A percentile compares a stretch with the other conserved stretches of the same genome.
Evolutionary conservation across 2,888 invertebrate genomes (phyloP).

Genomic region (Pteria penguin): DNA sequence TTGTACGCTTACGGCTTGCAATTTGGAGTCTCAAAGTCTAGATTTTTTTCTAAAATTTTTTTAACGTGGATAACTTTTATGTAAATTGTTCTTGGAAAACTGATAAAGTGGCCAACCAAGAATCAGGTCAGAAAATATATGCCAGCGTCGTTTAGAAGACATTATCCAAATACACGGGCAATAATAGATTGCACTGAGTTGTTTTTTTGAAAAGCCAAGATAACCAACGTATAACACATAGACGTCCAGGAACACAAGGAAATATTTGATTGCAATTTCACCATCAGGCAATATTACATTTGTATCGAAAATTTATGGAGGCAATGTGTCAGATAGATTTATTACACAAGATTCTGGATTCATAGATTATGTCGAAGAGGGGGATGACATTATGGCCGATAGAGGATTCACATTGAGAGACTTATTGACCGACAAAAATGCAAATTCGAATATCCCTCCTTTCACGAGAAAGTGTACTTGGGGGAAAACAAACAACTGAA

Average conservation of each 20-base stretch:
- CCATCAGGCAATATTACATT: conserved; percentile 9
- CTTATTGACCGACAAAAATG: neutral
- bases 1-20: neutral
- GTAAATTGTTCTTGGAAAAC: conserved; percentile 6
- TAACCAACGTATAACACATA: conserved; percentile 20
- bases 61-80: conserved; percentile 26
- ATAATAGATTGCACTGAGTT: conserved; percentile 26
- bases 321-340: conserved; percentile 15
- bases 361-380: neutral
- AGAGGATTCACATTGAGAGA: conserved; percentile 15
- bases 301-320: conserved; percentile 19
- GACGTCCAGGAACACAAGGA: conserved; percentile 18
- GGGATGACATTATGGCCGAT: conserved; percentile 21
- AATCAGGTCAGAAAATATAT: conserved; percentile 17
- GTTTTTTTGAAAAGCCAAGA: conserved; percentile 14
- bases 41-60: conserved; percentile 26
- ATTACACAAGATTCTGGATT: conserved; percentile 7
- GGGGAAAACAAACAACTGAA: too few species aligned
- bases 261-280: conserved; percentile 17
- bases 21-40: conserved; percentile 2
- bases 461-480: conserved; percentile 18
- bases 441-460: conserved; percentile 15
- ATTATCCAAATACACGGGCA: conserved; percentile 10
- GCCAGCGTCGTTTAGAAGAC: neutral
- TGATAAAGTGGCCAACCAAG: conserved; percentile 11